Conservation (phyloP, 2,113 vertebrate genomes). For the Marmota flaviventris region DNA sequence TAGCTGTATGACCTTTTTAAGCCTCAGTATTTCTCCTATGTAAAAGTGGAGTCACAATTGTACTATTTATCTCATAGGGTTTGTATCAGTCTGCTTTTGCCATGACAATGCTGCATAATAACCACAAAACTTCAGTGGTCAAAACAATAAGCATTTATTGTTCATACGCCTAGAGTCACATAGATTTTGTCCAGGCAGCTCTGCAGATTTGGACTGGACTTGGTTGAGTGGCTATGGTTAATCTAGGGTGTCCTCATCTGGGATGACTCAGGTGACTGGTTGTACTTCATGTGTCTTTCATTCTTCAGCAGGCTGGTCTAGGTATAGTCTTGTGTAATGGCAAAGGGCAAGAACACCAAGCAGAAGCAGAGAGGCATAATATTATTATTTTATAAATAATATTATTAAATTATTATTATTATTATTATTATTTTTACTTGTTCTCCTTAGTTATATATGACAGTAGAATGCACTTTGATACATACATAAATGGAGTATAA, state of each 20-base stretch:
- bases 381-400: too few relatives aligned
- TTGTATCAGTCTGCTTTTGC: constrained; percentile 17
- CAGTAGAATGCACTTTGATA: too few relatives aligned
- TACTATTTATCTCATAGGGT: background rate
- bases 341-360: background rate
- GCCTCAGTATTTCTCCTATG: background rate
- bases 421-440: too few relatives aligned
- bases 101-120: background rate
- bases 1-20: constrained; percentile 27
- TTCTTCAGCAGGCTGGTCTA: background rate
- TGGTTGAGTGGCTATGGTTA: background rate
- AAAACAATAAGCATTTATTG: background rate
- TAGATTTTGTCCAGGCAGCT: background rate
- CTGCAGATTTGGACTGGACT: background rate
- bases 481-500: too few relatives aligned
- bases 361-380: background rate
- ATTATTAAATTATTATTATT: too few relatives aligned
- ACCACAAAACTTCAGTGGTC: background rate
- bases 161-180: background rate
- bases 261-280: background rate
- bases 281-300: background rate
- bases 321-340: background rate
- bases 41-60: background rate
- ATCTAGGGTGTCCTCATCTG: background rate
- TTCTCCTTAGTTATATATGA: too few relatives aligned